Evolutionary conservation across 1,140 invertebrate species (phyloP).

Genomic region (Pseudomyrmex concolor): DNA sequence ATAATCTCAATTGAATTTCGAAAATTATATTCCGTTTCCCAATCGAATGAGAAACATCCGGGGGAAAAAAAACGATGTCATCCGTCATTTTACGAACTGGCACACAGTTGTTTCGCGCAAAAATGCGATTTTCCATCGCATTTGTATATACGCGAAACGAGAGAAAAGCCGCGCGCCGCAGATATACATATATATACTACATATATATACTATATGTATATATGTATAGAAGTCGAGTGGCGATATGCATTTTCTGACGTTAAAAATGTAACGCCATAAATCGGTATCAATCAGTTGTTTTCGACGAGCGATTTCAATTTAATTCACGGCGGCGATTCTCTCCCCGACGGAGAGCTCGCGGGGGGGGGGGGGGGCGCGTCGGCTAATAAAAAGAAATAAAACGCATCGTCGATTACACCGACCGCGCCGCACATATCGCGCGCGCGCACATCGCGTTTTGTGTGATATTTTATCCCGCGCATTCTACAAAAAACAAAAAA

Average conservation of each 20-base stretch:
- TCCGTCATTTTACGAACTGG: too few relatives aligned
- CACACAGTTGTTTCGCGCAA: too few relatives aligned
- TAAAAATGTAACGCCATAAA: conserved; percentile 49
- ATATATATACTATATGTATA: too few relatives aligned
- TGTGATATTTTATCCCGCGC: conserved; percentile 1
- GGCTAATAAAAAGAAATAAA: conserved; percentile 57
- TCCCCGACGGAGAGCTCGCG: conserved; percentile 11
- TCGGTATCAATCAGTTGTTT: conserved; percentile 58
- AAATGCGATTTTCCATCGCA: too few relatives aligned
- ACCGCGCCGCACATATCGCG: not conserved
- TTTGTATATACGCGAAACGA: too few relatives aligned
- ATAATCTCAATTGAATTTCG: conserved; percentile 3
- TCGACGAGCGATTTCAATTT: conserved; percentile 55
- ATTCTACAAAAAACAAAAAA: conserved; percentile 14
- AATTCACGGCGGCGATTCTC: conserved; percentile 40
- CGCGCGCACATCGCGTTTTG: not conserved
- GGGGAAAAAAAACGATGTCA: too few relatives aligned
- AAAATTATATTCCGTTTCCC: not conserved
- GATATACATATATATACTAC: too few relatives aligned
- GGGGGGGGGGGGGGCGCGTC: too few relatives aligned
- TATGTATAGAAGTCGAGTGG: conserved; percentile 3
- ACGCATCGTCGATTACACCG: conserved; percentile 40
- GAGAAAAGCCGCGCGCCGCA: too few relatives aligned
- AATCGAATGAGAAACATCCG: too few relatives aligned
- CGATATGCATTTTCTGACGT: conserved; percentile 6